These are phyloP conservation scores for Thermophis baileyi DNA, from an alignment of 2,113 vertebrate genomes.

Conservation along the genomic window DNA sequence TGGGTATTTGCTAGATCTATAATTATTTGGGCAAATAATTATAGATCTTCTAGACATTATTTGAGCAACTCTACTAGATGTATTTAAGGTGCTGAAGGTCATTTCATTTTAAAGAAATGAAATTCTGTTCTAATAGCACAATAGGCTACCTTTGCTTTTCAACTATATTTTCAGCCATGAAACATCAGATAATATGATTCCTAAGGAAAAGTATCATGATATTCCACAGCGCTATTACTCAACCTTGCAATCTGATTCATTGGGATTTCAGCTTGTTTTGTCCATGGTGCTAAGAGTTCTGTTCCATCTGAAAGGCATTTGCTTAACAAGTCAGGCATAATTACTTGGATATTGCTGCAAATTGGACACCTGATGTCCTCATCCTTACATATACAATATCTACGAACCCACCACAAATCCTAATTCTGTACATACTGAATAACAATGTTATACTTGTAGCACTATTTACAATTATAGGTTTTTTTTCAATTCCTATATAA, in stretches of 20 bases:
- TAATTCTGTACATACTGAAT: neutral
- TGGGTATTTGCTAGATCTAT: neutral
- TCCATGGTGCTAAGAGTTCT: neutral
- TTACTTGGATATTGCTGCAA: neutral
- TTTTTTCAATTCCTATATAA: neutral
- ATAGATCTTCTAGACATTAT: neutral
- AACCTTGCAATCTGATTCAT: neutral
- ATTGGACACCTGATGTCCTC: neutral
- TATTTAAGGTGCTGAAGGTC: neutral
- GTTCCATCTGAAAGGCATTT: neutral
- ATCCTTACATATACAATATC: neutral
- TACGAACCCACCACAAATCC: neutral
- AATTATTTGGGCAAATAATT: neutral
- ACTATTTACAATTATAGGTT: neutral
- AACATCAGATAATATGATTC: slow-evolving; percentile 15
- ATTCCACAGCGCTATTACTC: neutral
- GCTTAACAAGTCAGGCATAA: neutral
- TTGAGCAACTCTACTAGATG: neutral
- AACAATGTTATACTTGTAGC: neutral
- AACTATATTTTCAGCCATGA: neutral
- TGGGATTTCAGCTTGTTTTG: neutral
- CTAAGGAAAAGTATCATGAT: slow-evolving; percentile 13
- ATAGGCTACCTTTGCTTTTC: neutral
- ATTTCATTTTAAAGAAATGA: neutral
- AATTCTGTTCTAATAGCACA: slow-evolving; percentile 8